These are phyloP conservation scores for Salpingus planirostris DNA, from an alignment of 2,888 invertebrate genomes.

Conservation along the genomic window DNA sequence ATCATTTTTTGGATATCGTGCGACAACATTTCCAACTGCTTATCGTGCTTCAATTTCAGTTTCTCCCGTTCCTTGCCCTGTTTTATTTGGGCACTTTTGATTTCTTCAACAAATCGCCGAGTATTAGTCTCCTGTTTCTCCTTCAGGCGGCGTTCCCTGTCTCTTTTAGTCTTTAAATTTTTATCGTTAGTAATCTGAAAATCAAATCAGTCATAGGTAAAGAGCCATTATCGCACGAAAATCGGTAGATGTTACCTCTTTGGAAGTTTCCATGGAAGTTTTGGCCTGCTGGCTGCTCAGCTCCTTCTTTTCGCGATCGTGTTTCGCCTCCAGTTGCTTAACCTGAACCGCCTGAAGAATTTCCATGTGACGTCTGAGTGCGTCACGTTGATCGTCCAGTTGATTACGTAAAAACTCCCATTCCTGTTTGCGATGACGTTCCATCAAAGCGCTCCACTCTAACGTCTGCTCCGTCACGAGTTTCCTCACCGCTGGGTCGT, in stretches of 20 bases:
- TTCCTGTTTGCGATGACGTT: slow-evolving; percentile 72
- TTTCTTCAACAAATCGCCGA: slow-evolving; percentile 94
- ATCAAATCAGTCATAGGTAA: too few relatives aligned
- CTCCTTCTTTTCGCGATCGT: slow-evolving; percentile 93
- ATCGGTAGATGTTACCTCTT: slow-evolving; percentile 72
- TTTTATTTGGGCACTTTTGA: slow-evolving; percentile 79
- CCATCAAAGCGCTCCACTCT: slow-evolving; percentile 90
- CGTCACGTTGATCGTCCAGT: slow-evolving; percentile 73
- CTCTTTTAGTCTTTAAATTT: slow-evolving; percentile 91
- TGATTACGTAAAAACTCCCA: slow-evolving; percentile 74
- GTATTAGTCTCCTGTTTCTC: slow-evolving; percentile 98
- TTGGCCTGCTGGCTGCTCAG: slow-evolving; percentile 92
- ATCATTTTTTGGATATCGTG: slow-evolving; percentile 85
- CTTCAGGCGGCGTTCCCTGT: slow-evolving; percentile 85
- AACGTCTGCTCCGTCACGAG: slow-evolving; percentile 87
- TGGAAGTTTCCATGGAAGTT: slow-evolving; percentile 93
- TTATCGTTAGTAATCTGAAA: slow-evolving; percentile 72
- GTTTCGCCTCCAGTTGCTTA: slow-evolving; percentile 82
- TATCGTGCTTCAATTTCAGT: slow-evolving; percentile 83
- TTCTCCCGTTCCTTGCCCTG: slow-evolving; percentile 89
- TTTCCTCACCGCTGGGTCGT: slow-evolving; percentile 68
- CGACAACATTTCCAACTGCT: slow-evolving; percentile 81
- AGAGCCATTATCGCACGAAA: too few relatives aligned
- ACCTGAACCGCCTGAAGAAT: slow-evolving; percentile 74
- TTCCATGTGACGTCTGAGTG: slow-evolving; percentile 66